A percentile compares a stretch with the other conserved stretches of the same genome.
Evolutionary conservation across 2,113 vertebrate genomes (phyloP).

Genomic region (Siniperca chuatsi): DNA sequence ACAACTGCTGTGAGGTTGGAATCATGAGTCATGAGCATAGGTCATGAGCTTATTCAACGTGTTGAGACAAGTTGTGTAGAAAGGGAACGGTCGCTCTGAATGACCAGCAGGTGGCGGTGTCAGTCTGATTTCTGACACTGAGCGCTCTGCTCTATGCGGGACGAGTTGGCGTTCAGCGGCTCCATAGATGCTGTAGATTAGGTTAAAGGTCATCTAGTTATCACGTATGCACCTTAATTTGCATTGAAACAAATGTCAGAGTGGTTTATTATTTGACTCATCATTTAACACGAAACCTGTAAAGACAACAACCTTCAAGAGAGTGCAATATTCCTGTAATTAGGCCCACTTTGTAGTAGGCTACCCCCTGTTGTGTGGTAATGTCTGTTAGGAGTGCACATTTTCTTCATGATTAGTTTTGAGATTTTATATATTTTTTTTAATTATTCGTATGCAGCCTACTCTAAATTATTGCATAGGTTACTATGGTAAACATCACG

Average conservation of each 20-base stretch:
- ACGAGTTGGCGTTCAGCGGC: background rate
- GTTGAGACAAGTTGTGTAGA: conserved; percentile 22
- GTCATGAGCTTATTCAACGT: conserved; percentile 34
- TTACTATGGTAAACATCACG: background rate
- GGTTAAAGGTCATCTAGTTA: conserved; percentile 47
- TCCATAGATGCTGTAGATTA: background rate
- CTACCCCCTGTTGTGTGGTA: background rate
- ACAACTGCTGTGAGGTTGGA: conserved; percentile 10
- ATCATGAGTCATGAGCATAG: conserved; percentile 56
- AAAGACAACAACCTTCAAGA: background rate
- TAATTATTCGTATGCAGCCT: background rate
- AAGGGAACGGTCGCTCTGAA: conserved; percentile 10
- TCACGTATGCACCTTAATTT: conserved; percentile 10
- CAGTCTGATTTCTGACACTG: background rate
- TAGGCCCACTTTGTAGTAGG: background rate
- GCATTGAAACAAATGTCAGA: conserved; percentile 43
- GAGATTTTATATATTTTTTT: background rate
- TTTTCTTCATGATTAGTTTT: background rate
- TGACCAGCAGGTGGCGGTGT: conserved; percentile 61
- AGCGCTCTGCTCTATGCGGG: background rate
- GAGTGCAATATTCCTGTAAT: background rate
- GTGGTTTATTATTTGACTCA: conserved; percentile 27
- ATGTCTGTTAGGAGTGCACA: background rate
- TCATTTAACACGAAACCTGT: background rate
- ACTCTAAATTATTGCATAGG: background rate